Evolutionary conservation across 2,797 vertebrate genomes (phyloP), one percentile per base, ranked within the genome.

Genomic region (Sebastes elongatus): DNA sequence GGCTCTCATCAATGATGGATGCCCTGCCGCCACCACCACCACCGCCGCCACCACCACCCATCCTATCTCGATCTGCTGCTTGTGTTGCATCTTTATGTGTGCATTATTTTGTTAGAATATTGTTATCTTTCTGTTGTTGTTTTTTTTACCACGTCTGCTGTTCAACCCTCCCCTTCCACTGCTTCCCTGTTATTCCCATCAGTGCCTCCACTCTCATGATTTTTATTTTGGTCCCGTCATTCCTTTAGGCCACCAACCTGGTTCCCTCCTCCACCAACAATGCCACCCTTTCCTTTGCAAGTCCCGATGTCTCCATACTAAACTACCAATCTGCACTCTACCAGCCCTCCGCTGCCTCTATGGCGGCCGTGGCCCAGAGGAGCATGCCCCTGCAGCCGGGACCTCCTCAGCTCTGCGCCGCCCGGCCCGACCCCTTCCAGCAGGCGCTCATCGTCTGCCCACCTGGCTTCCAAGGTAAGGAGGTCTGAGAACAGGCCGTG

Each of bases 361-460:
- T 99, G 98, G 97, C 97, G 80, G 97, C 98, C 16, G 97, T 99
- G 94, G 97, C 98, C 95, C 98, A 99, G 93, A 96, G 98, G 96
- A 98, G 96, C 92, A 97, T 99, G 97, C 97, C 98, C 82, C 95
- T 99, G 90, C 99, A 99, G 96, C 96, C 97, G 0, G 97, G 96
- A 79, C 96, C 97, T 6, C 96, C 99, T 71, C 98, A 98, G 96
- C 97, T 99, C 89, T 99, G 98, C 77, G 96, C 98, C 33, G 94
- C 96, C 89, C 97, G 98, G 71, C 97, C 98, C 0, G 99, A 99
- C 95, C 98, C 99, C 94, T 98, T 99, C 96, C 99, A 99, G 96
- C 99, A 99, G 96, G 98, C 98, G 2, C 97, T 99, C 93, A 99
- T 99, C 28, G 99, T 99, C 92, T 99, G 99, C 93, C 99, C 98